Percentiles rank a stretch among this genome's conserved stretches.
Conservation (phyloP, 2,797 vertebrate genomes). For the Geotrypetes seraphini region DNA sequence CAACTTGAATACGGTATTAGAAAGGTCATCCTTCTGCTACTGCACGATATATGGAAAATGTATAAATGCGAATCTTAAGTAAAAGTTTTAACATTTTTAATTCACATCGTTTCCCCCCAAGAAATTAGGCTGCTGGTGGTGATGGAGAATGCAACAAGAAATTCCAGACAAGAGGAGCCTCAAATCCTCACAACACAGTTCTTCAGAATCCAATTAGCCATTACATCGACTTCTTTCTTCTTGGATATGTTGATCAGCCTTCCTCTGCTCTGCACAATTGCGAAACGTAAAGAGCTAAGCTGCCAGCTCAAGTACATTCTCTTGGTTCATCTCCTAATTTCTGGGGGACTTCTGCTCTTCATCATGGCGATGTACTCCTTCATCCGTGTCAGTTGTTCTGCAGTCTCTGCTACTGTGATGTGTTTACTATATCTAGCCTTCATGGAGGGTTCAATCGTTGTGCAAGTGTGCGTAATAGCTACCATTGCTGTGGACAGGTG, state of each 20-base stretch:
- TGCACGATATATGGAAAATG: no score
- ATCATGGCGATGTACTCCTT: constrained; percentile 1
- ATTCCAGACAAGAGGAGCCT: no score
- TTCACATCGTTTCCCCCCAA: no score
- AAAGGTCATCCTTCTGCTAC: no score
- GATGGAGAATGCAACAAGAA: no score
- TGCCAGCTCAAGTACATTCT: constrained; percentile 23
- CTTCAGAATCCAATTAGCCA: constrained; percentile 10
- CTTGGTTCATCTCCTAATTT: constrained; percentile 22
- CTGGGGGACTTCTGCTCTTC: constrained; percentile 26
- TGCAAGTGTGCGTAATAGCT: constrained; percentile 20
- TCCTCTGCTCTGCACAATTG: constrained; percentile 15
- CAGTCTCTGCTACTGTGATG: constrained; percentile 5
- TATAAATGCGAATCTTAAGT: no score
- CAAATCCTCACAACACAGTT: constrained; percentile 14
- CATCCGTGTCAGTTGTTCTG: not conserved
- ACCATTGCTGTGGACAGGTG: constrained; percentile 21
- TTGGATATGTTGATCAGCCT: constrained; percentile 10
- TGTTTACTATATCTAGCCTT: constrained; percentile 16
- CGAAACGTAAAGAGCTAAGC: constrained; percentile 9
- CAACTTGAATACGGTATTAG: no score
- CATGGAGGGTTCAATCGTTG: constrained; percentile 14
- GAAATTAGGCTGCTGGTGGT: no score
- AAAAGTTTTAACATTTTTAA: no score
- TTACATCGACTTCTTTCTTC: constrained; percentile 13